These are phyloP conservation scores for Pycnonotus jocosus DNA, from an alignment of 2,113 vertebrate species.

Conservation along the genomic window DNA sequence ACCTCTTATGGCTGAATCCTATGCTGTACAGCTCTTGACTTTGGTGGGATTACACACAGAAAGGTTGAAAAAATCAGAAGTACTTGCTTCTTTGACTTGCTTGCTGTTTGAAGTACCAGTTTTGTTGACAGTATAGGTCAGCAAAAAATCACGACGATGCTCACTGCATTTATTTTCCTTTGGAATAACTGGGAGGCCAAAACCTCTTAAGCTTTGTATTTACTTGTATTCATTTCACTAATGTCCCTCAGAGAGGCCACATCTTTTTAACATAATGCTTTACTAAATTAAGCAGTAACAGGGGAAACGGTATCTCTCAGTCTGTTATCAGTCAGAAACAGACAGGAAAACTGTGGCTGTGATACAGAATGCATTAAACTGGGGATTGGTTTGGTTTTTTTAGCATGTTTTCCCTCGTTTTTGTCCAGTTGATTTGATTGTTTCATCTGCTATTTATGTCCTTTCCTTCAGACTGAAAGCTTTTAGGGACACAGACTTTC, in stretches of 20 bases:
- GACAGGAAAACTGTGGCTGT: not conserved
- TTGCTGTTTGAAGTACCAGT: not conserved
- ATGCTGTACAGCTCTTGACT: not conserved
- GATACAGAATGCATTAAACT: not conserved
- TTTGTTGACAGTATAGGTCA: not conserved
- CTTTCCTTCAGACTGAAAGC: not conserved
- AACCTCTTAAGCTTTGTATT: not conserved
- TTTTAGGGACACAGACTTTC: not conserved
- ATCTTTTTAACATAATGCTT: not conserved
- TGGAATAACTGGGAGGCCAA: not conserved
- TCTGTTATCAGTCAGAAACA: not conserved
- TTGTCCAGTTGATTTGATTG: not conserved
- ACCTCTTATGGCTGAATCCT: not conserved
- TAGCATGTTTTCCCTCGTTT: not conserved
- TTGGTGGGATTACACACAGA: not conserved
- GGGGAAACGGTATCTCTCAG: not conserved
- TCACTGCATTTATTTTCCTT: not conserved
- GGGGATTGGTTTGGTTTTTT: not conserved
- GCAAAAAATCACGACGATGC: not conserved
- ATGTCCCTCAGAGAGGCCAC: not conserved
- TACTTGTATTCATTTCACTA: not conserved
- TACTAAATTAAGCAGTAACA: not conserved
- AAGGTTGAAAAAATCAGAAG: not conserved
- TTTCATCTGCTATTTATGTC: not conserved
- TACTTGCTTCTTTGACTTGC: not conserved